Base-by-base conservation (phyloP, 2,888 invertebrate genomes). In the Erebia aethiops region DNA sequence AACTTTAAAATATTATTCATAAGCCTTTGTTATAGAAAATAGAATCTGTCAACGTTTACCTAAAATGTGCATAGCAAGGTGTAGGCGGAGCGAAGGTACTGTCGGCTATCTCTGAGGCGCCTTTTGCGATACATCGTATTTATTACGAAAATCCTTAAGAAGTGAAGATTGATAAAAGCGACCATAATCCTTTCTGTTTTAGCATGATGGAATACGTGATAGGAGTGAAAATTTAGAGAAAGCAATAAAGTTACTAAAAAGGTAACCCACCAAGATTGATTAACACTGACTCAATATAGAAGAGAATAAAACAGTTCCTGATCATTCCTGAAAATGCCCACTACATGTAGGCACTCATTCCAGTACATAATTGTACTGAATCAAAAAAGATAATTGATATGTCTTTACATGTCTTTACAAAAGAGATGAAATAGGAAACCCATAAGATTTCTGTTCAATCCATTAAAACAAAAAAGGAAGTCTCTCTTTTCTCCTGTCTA, bases 31-130 rank as follows among this genome's bases (percentile, higher is more conserved):
- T 66, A 51, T 49, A 69, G 73, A 67, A 69, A 71, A 71, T 71
- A 67, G 66, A 62, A 69, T 71, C 71, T 71, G 69, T 71, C 71
- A 73, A 18, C 68, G 67, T 67, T 66, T n/a, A 63, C 71, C 63
- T 71, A 73, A 73, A 71, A 71, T 49, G 73, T 49, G 49, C 52
- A 41, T 71, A 69, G 67, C 58, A 41, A 58, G 49, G 52, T 49
- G 73, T 73, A 69, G 73, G 73, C 62, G 71, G 35, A 35, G 51
- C 58, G 54, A 73, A 71, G 68, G 49, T 52, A 71, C 60, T 54
- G 64, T 56, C 71, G 71, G 69, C 71, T 73, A 67, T 69, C 63
- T 67, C 51, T 67, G 61, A 73, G 69, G 60, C 58, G 54, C 67
- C 69, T 67, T 67, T 18, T 67, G 41, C 10, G 49, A 26, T 35